Conservation (phyloP, 2,113 vertebrate genomes). For the Antennarius striatus region DNA sequence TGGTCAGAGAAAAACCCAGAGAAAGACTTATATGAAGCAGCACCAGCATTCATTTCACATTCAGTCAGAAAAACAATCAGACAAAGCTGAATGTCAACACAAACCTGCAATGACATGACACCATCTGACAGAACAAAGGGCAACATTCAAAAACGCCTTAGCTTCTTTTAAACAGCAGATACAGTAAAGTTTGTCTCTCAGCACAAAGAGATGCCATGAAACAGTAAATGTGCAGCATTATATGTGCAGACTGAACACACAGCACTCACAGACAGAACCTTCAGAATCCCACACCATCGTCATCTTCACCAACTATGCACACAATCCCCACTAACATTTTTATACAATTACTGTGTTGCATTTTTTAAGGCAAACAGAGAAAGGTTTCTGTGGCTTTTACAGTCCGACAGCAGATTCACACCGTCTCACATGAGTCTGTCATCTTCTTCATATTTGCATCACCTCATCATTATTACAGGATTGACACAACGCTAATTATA, state of each 20-base stretch:
- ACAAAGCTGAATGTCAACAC: not conserved
- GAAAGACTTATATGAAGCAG: slow-evolving; percentile 15
- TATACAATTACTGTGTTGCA: slow-evolving; percentile 37
- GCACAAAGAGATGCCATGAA: not conserved
- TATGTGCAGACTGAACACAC: slow-evolving; percentile 21
- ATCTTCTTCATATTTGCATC: not conserved
- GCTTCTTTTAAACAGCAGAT: not conserved
- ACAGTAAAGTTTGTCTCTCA: not conserved
- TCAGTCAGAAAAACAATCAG: slow-evolving; percentile 11
- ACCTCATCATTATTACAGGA: not conserved
- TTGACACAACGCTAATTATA: not conserved
- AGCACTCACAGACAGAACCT: not conserved
- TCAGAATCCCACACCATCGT: not conserved
- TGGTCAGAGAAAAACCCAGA: not conserved
- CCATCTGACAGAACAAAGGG: not conserved
- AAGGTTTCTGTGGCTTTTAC: slow-evolving; percentile 56
- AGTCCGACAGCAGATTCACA: slow-evolving; percentile 46
- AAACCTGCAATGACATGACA: not conserved
- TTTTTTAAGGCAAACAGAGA: slow-evolving; percentile 76
- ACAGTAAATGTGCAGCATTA: slow-evolving; percentile 20
- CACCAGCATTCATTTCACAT: slow-evolving; percentile 34
- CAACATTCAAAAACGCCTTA: not conserved
- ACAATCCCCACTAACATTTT: slow-evolving; percentile 15
- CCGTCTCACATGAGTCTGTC: slow-evolving; percentile 20
- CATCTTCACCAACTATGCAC: not conserved